A percentile compares a stretch with the other conserved stretches of the same genome.
phyloP scores from a whole-genome alignment of 1,140 invertebrate species.

The Drosophila guanche region DNA sequence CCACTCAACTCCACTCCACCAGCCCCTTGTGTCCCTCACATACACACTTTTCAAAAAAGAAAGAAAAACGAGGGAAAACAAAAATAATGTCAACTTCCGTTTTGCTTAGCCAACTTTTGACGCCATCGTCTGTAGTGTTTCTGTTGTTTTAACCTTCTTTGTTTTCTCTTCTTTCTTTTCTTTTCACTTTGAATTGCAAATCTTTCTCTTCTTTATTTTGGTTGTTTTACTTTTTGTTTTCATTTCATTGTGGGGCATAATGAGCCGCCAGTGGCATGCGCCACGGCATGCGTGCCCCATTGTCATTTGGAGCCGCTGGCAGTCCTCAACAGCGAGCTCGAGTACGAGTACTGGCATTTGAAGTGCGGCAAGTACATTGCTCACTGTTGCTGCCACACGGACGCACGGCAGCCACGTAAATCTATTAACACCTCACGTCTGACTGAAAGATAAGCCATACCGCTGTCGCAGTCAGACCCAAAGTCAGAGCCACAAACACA shows the following conservation, averaged over 20 bases:
- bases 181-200: constrained; percentile 54
- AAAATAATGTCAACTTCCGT: constrained; percentile 77
- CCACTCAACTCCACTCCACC: constrained; percentile 28
- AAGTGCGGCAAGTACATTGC: constrained; percentile 46
- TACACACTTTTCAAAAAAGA: constrained; percentile 40
- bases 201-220: constrained; percentile 13
- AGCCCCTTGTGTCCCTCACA: not conserved
- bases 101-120: constrained; percentile 56
- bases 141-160: constrained; percentile 40
- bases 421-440: constrained; percentile 76
- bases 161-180: constrained; percentile 30
- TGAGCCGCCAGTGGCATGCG: constrained; percentile 43
- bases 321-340: constrained; percentile 3
- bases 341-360: constrained; percentile 15
- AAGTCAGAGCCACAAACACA: constrained; percentile 15
- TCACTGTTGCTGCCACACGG: constrained; percentile 41
- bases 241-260: constrained; percentile 59
- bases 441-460: constrained; percentile 37
- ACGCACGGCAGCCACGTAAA: constrained; percentile 61
- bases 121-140: constrained; percentile 28
- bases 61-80: constrained; percentile 42
- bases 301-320: constrained; percentile 49
- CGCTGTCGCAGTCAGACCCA: not conserved
- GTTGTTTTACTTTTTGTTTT: constrained; percentile 47
- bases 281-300: constrained; percentile 57